Evolutionary conservation across 2,113 vertebrate species (phyloP), one percentile per base, ranked within the genome.

Genomic region (Sialia sialis): DNA sequence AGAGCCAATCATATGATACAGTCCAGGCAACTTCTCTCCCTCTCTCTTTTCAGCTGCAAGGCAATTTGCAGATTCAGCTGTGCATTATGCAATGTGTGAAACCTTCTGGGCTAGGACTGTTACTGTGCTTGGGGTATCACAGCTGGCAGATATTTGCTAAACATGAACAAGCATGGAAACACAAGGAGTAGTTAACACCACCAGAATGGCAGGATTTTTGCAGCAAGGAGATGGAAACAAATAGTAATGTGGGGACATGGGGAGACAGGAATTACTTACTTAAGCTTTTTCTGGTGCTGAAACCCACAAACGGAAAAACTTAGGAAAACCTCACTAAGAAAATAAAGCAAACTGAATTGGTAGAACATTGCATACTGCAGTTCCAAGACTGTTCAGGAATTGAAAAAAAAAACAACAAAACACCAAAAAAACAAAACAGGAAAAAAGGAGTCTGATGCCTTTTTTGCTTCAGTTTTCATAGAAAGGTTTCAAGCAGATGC

Each of bases 401-500:
- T 4, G 21, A 58, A 55, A 67, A 16, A 25, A 62, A 59, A 59
- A 11, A 27, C 11, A 5, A 8, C 0, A 23, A 48, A 68, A 94
- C 44, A 4, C 23, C 10, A 60, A 58, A 66, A 15, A 26, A 5
- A 7, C 0, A 22, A 48, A 67, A 93, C 46, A 4, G 13, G 84
- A 90, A 80, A 49, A 81, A 92, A 94, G 62, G 60, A 84, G 72
- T 85, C 82, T 93, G 67, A 78, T 93, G 88, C 67, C 82, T 94
- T 94, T 96, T 95, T 96, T 94, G 63, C 43, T 96, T 92, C 59
- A 62, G 75, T 93, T 94, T 93, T 94, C 68, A 80, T 74, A 58
- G 63, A 86, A 70, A 75, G 59, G 51, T 88, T 93, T 84, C 82
- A 88, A 73, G 63, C 38, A 95, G 82, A 94, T 88, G 90, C 82